Conservation (phyloP, 1,140 invertebrate genomes). For the Epicauta chinensis region DNA sequence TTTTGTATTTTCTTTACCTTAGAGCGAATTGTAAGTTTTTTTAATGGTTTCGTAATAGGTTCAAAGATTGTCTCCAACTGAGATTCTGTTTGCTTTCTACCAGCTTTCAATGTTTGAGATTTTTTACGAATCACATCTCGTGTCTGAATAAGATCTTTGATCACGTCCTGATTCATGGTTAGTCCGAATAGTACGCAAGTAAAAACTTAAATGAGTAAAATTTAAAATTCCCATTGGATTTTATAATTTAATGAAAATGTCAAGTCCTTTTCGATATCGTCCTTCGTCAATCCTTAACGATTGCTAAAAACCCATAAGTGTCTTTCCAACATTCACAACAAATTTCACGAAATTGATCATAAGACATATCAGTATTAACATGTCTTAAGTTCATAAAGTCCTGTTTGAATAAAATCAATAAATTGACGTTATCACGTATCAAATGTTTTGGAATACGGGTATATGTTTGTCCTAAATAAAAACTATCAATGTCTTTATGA, state of each 20-base stretch:
- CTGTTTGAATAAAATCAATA: constrained; percentile 38
- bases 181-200: not conserved
- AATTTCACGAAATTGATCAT: constrained; percentile 26
- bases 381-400: constrained; percentile 42
- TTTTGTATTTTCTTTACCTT: not conserved
- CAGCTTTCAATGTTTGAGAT: not conserved
- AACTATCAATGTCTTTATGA: constrained; percentile 39
- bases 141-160: not conserved
- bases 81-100: not conserved
- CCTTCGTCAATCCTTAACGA: not conserved
- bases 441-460: constrained; percentile 41
- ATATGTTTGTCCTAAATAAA: constrained; percentile 32
- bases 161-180: not conserved
- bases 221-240: too few relatives aligned
- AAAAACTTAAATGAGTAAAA: not conserved
- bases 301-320: constrained; percentile 26
- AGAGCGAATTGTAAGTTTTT: not conserved
- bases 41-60: constrained; percentile 2
- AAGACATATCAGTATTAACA: constrained; percentile 34
- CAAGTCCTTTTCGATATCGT: constrained; percentile 1
- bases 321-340: constrained; percentile 27
- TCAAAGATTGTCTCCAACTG: not conserved
- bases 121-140: constrained; percentile 2
- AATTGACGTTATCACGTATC: constrained; percentile 41
- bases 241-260: not conserved